phyloP scores from a whole-genome alignment of 2,888 invertebrate species.

The Ctena decussata region DNA sequence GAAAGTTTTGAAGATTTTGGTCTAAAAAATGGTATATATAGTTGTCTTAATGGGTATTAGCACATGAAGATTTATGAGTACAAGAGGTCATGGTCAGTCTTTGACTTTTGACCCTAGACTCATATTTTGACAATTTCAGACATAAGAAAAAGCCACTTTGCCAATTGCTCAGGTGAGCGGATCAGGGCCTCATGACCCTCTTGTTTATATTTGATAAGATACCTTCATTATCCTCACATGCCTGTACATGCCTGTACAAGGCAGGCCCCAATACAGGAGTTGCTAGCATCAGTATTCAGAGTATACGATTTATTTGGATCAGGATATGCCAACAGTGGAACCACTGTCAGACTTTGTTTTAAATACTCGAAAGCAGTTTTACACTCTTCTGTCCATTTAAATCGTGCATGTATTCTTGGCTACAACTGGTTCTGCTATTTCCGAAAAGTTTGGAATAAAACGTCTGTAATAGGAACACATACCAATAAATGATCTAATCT shows the following conservation, averaged over 20 bases:
- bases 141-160: too few species aligned
- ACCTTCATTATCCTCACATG: neutral
- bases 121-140: too few species aligned
- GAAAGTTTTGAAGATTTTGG: too few species aligned
- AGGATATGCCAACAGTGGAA: slow-evolving; percentile 14
- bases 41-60: too few species aligned
- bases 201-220: neutral
- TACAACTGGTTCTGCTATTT: slow-evolving; percentile 41
- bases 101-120: too few species aligned
- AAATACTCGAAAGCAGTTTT: slow-evolving; percentile 13
- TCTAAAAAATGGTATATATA: too few species aligned
- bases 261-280: slow-evolving; percentile 21
- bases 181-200: too few species aligned
- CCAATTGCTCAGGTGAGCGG: too few species aligned
- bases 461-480: slow-evolving; percentile 30
- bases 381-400: neutral
- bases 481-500: slow-evolving; percentile 27
- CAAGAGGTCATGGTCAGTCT: too few species aligned
- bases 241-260: slow-evolving; percentile 19
- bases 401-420: slow-evolving; percentile 21
- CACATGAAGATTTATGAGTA: too few species aligned
- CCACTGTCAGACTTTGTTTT: slow-evolving; percentile 4
- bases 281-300: slow-evolving; percentile 25
- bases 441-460: slow-evolving; percentile 49
- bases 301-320: slow-evolving; percentile 17